These are phyloP conservation scores for Caenorhabditis sp. DNA, from an alignment of 2,888 invertebrate genomes.

Conservation along the genomic window DNA sequence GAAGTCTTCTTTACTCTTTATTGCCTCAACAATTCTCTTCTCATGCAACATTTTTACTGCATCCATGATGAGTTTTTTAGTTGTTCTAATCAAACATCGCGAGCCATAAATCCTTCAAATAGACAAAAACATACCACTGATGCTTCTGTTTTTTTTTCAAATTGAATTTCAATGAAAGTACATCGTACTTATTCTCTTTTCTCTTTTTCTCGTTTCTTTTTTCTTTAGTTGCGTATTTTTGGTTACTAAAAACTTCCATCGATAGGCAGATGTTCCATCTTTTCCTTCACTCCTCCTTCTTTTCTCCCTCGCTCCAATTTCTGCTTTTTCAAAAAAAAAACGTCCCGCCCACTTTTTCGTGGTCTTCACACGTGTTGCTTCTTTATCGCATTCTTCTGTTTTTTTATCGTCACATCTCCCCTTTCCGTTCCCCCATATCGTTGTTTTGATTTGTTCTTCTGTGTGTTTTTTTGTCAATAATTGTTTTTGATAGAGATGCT, in stretches of 20 bases:
- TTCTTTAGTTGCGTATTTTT: not conserved
- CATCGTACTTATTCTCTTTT: not conserved
- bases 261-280: not conserved
- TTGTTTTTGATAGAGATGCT: conserved; percentile 12
- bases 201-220: not conserved
- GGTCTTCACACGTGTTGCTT: not conserved
- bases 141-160: not conserved
- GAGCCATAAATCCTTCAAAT: not conserved
- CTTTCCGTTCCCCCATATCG: not conserved
- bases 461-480: not conserved
- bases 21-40: too few relatives aligned
- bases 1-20: too few relatives aligned
- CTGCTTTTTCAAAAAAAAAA: not conserved
- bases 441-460: not conserved
- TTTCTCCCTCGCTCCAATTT: not conserved
- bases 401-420: conserved; percentile 2
- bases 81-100: not conserved
- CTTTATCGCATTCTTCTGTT: not conserved
- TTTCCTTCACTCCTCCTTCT: not conserved
- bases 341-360: not conserved
- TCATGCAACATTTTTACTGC: not conserved
- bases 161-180: conserved; percentile 1
- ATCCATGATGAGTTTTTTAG: not conserved
- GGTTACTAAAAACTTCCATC: not conserved
- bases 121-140: not conserved